Conservation (phyloP, 2,113 vertebrate species). For the Gila orcuttii region DNA sequence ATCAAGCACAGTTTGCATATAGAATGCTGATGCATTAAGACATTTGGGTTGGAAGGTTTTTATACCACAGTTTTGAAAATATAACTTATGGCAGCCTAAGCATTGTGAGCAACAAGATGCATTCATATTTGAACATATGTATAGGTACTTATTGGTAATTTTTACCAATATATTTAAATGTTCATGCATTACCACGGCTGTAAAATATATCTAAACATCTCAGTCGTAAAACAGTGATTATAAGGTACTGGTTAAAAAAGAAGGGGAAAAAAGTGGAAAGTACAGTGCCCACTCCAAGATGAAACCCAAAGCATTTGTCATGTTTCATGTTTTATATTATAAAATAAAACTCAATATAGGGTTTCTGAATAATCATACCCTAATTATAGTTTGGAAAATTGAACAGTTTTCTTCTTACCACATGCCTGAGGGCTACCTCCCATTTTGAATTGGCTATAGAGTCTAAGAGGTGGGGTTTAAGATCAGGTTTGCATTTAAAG, state of each 20-base stretch:
- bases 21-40: neutral
- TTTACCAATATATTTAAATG: no score
- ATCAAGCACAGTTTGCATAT: neutral
- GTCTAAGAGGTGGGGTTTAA: no score
- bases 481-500: no score
- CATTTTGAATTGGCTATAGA: no score
- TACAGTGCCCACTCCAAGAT: neutral
- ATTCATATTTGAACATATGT: no score
- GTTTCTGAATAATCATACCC: slow-evolving; percentile 8
- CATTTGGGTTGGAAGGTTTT: neutral
- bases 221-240: neutral
- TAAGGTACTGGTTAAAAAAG: neutral
- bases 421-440: neutral
- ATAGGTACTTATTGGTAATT: no score
- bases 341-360: neutral
- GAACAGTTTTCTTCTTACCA: neutral
- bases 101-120: no score
- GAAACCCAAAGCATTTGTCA: no score
- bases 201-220: neutral
- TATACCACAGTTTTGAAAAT: neutral
- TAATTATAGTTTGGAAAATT: slow-evolving; percentile 20
- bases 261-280: neutral
- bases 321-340: no score
- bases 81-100: neutral
- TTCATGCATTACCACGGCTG: neutral